phyloP scores from a whole-genome alignment of 2,113 vertebrate species.

The Callorhinus ursinus region DNA sequence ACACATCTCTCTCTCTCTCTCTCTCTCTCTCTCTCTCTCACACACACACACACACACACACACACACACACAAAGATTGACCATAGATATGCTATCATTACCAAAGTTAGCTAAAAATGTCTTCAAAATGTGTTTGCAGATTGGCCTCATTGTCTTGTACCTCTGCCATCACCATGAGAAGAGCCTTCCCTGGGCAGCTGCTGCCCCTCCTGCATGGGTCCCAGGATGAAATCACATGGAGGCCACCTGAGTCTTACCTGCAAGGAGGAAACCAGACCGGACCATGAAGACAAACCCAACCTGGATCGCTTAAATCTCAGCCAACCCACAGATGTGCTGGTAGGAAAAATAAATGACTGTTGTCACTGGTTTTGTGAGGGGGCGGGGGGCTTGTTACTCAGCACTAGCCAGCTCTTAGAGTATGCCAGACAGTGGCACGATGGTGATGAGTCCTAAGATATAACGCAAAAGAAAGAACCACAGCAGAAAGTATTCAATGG shows the following conservation, averaged over 20 bases:
- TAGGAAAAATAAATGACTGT: background rate
- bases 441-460: background rate
- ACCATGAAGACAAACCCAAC: background rate
- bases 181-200: background rate
- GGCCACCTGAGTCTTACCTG: background rate
- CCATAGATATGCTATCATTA: rapidly evolving
- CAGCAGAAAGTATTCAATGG: background rate
- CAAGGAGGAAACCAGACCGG: background rate
- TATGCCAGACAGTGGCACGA: background rate
- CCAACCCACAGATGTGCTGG: background rate
- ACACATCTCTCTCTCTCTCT: background rate
- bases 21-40: too few species aligned
- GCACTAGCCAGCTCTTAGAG: background rate
- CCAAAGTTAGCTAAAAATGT: background rate
- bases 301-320: background rate
- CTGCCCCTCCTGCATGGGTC: background rate
- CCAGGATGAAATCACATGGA: background rate
- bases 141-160: background rate
- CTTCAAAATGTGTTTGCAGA: background rate
- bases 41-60: too few species aligned
- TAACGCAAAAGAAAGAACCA: background rate
- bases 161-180: background rate
- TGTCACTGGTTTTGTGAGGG: background rate
- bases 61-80: background rate
- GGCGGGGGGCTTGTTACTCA: background rate